Evolutionary conservation across 2,888 invertebrate genomes (phyloP), one percentile per base, ranked within the genome.

Genomic region (Palloptera scutellata): DNA sequence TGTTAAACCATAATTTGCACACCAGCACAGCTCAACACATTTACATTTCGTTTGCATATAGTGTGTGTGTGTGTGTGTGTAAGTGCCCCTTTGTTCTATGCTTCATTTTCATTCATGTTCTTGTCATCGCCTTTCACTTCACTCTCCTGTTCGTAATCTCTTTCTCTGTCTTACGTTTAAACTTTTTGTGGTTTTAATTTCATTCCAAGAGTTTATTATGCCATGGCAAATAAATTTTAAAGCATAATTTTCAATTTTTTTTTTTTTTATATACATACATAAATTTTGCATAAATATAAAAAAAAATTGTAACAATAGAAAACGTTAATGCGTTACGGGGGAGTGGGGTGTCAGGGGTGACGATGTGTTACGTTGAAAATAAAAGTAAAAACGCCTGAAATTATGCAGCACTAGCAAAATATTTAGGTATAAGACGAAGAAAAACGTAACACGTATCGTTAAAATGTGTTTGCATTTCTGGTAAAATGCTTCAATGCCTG

Each of bases 1-100:
- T 81, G 81, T 81, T 79, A 81, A 81, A 81, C 80, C 81, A 81
- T 80, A 81, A 81, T 81, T 81, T 81, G 81, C 81, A 81, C 79
- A 79, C 76, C 70, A 74, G 72, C 74, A 70, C 66, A 71, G 69
- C 67, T 67, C 70, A 74, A 73, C 74, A 70, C 66, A 71, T 71
- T 69, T 67, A 65, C 71, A 69, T 69, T 69, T 67, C 6, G 30
- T 30, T 30, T 6, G 30, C 30, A 30, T 30, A 6, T 30, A 30
- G 2, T 30, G 30, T 30, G 30, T 30, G 2, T 30, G 6, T 30
- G 30, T 30, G 6, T 30, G 30, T 30, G 30, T 30, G 30, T 30
- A 30, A 30, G 30, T 61, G 41, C 65, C 48, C 69, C 60, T 69
- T 69, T 69, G 65, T 68, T 70, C 68, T 70, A n/a, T 58, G 58